Conservation (phyloP, 2,888 invertebrate species). For the Globia sparganii region DNA sequence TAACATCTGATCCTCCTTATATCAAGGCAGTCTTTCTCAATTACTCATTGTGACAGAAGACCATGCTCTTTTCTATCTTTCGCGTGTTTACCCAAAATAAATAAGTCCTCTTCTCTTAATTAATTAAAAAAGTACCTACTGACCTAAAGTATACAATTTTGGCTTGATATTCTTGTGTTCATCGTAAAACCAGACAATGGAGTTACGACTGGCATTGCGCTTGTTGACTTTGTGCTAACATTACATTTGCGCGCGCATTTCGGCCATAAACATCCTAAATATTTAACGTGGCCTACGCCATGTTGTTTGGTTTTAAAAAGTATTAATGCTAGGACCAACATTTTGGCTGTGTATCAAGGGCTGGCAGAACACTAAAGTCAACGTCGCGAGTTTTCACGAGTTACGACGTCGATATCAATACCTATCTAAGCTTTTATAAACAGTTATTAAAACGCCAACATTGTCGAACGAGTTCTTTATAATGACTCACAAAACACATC, state of each 20-base stretch:
- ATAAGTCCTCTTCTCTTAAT: not conserved
- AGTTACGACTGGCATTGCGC: conserved; percentile 35
- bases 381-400: not conserved
- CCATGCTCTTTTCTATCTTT: not conserved
- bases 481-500: conserved; percentile 1
- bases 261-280: conserved; percentile 37
- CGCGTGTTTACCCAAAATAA: not conserved
- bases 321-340: conserved; percentile 17
- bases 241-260: conserved; percentile 43
- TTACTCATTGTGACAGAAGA: not conserved
- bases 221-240: conserved; percentile 52
- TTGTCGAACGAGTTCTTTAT: not conserved
- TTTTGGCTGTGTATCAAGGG: conserved; percentile 19
- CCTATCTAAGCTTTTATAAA: not conserved
- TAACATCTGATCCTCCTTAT: too few species aligned
- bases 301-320: conserved; percentile 18
- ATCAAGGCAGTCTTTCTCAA: not conserved
- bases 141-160: not conserved
- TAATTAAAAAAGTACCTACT: conserved; percentile 17
- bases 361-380: too few species aligned
- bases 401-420: not conserved
- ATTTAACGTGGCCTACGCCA: conserved; percentile 29
- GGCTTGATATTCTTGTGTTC: conserved; percentile 23
- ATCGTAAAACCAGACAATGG: conserved; percentile 41
- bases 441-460: not conserved